phyloP scores from a whole-genome alignment of 1,140 invertebrate species.

The Popillia japonica region DNA sequence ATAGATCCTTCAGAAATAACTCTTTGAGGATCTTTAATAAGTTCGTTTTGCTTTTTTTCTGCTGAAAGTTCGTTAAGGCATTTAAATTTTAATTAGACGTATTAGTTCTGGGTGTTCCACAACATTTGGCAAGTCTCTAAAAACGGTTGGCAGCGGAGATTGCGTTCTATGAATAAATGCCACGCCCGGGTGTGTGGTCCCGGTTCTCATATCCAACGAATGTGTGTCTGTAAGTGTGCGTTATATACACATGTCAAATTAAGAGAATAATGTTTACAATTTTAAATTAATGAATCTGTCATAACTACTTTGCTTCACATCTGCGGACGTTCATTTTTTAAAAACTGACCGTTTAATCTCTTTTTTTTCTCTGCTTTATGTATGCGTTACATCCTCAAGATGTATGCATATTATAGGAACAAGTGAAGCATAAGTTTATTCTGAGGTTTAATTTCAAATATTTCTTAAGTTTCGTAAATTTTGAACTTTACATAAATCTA shows the following conservation, averaged over 20 bases:
- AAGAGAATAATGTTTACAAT: conserved; percentile 39
- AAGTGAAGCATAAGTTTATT: too few relatives aligned
- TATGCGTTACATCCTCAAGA: too few relatives aligned
- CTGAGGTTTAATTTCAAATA: too few relatives aligned
- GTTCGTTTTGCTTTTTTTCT: conserved; percentile 7
- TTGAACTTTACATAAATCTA: too few relatives aligned
- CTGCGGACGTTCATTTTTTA: conserved; percentile 25
- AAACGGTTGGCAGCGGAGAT: conserved; percentile 33
- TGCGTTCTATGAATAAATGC: conserved; percentile 39
- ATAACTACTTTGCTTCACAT: conserved; percentile 24
- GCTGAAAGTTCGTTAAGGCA: conserved; percentile 40
- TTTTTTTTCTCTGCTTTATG: not conserved
- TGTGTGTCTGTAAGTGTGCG: conserved; percentile 10
- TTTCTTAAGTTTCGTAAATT: too few relatives aligned
- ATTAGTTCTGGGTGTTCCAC: conserved; percentile 40
- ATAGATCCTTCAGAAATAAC: conserved; percentile 14
- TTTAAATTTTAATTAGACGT: conserved; percentile 40
- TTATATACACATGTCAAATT: conserved; percentile 38
- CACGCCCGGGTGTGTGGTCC: conserved; percentile 33
- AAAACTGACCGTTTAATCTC: not conserved
- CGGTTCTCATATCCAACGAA: not conserved
- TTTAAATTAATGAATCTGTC: conserved; percentile 37
- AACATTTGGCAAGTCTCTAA: conserved; percentile 36
- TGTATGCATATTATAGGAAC: too few relatives aligned
- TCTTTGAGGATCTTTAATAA: conserved; percentile 13